Percentiles rank a stretch among this genome's conserved stretches.
phyloP scores from a whole-genome alignment of 2,888 invertebrate genomes.

The Lomographa bimaculata region DNA sequence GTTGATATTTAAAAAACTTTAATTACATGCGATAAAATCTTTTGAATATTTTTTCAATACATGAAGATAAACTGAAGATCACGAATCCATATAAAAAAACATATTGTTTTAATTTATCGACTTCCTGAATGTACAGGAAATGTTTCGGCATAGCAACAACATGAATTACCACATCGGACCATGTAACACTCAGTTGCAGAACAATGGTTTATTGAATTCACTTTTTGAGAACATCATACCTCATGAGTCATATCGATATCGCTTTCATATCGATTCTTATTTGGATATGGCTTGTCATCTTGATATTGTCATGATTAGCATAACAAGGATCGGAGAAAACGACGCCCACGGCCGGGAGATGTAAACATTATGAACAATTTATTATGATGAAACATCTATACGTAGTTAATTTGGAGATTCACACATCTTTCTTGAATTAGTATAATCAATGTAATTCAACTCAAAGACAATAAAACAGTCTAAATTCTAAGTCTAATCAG shows the following conservation, averaged over 20 bases:
- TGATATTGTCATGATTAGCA: slow-evolving; percentile 50
- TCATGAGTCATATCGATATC: slow-evolving; percentile 50
- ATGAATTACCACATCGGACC: slow-evolving; percentile 11
- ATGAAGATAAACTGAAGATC: no score
- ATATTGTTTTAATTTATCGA: no score
- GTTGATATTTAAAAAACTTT: no score
- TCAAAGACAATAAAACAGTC: slow-evolving; percentile 8
- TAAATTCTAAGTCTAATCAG: no score
- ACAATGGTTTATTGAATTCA: slow-evolving; percentile 32
- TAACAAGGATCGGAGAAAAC: slow-evolving; percentile 46
- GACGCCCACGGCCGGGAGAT: slow-evolving; percentile 29
- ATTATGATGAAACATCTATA: slow-evolving; percentile 22
- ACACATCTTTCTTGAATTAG: slow-evolving; percentile 8
- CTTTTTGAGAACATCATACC: slow-evolving; percentile 23
- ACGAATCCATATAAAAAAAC: no score
- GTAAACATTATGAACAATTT: slow-evolving; percentile 32
- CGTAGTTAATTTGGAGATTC: slow-evolving; percentile 2
- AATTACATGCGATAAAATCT: no score
- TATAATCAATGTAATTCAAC: slow-evolving; percentile 6
- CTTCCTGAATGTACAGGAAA: slow-evolving; percentile 8
- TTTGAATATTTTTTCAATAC: no score
- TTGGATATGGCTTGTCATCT: slow-evolving; percentile 50
- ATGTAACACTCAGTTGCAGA: slow-evolving; percentile 20
- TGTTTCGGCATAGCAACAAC: neutral
- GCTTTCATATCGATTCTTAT: slow-evolving; percentile 53